These are phyloP conservation scores for Neomonachus schauinslandi DNA, from an alignment of 2,113 vertebrate genomes.

Conservation along the genomic window DNA sequence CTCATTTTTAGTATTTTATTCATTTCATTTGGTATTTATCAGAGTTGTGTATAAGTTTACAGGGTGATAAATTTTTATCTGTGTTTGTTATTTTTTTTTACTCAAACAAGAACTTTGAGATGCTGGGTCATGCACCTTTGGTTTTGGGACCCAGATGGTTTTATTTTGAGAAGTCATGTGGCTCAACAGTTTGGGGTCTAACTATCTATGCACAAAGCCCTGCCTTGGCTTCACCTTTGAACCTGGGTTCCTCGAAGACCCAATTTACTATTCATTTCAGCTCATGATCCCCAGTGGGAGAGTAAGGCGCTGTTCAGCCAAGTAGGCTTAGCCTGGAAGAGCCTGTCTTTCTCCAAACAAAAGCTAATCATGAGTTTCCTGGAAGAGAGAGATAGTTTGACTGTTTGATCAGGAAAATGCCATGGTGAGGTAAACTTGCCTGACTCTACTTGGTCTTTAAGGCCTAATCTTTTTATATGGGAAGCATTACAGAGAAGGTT, in stretches of 20 bases:
- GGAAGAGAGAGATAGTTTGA: conserved; percentile 55
- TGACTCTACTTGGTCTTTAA: conserved; percentile 27
- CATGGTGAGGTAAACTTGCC: conserved; percentile 23
- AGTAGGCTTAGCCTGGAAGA: conserved; percentile 45
- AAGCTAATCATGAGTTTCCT: conserved; percentile 51
- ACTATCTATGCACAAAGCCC: not conserved
- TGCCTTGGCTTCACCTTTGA: conserved; percentile 54
- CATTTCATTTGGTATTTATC: not conserved
- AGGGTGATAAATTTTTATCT: conserved; percentile 47
- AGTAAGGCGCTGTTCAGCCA: conserved; percentile 54
- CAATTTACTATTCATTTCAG: conserved; percentile 42
- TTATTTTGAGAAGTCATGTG: conserved; percentile 33
- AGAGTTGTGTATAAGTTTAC: conserved; percentile 24
- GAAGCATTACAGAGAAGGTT: conserved; percentile 38
- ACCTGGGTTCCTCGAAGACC: conserved; percentile 50
- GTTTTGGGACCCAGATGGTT: not conserved
- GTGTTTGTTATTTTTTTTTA: not conserved
- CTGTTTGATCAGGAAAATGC: conserved; percentile 37
- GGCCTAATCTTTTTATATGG: conserved; percentile 46
- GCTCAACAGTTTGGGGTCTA: not conserved
- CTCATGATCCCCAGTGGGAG: conserved; percentile 57
- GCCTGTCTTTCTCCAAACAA: conserved; percentile 20
- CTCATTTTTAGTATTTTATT: not conserved
- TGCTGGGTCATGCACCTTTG: not conserved
- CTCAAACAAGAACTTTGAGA: not conserved